These are phyloP conservation scores for Ommatoiulus sabulosus DNA, from an alignment of 2,888 invertebrate species.

Conservation along the genomic window DNA sequence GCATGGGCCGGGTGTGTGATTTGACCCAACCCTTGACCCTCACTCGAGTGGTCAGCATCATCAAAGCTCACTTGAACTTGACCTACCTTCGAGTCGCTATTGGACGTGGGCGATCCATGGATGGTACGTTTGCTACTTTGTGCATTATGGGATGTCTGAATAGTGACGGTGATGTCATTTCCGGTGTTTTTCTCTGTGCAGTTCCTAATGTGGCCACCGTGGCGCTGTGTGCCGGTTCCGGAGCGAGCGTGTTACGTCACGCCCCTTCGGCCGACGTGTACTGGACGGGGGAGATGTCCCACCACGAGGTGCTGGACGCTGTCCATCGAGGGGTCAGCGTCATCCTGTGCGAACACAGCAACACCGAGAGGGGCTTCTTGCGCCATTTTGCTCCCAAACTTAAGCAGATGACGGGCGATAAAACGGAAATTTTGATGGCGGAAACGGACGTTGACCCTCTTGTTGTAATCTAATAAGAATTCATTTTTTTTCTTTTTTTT, in stretches of 20 bases:
- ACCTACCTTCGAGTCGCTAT: conserved; percentile 80
- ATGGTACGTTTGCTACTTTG: no score
- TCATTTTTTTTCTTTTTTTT: no score
- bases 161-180: no score
- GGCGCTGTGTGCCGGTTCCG: conserved; percentile 92
- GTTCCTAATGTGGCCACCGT: conserved; percentile 73
- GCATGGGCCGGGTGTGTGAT: conserved; percentile 74
- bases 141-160: no score
- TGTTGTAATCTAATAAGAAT: conserved; percentile 76
- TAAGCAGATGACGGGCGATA: conserved; percentile 67
- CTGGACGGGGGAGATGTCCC: conserved; percentile 92
- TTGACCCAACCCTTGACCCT: conserved; percentile 72
- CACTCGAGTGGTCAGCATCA: conserved; percentile 73
- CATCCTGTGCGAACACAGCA: conserved; percentile 91
- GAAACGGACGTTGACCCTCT: conserved; percentile 82
- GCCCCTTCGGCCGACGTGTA: conserved; percentile 82
- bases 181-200: no score
- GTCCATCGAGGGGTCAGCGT: conserved; percentile 82
- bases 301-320: conserved; percentile 92
- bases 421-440: conserved; percentile 78
- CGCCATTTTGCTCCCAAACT: conserved; percentile 71
- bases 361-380: conserved; percentile 91
- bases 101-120: conserved; percentile 66
- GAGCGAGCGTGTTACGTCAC: conserved; percentile 80
- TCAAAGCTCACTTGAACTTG: conserved; percentile 79